Evolutionary conservation across 2,888 invertebrate genomes (phyloP).

Genomic region (Acutogordius australiensis): DNA sequence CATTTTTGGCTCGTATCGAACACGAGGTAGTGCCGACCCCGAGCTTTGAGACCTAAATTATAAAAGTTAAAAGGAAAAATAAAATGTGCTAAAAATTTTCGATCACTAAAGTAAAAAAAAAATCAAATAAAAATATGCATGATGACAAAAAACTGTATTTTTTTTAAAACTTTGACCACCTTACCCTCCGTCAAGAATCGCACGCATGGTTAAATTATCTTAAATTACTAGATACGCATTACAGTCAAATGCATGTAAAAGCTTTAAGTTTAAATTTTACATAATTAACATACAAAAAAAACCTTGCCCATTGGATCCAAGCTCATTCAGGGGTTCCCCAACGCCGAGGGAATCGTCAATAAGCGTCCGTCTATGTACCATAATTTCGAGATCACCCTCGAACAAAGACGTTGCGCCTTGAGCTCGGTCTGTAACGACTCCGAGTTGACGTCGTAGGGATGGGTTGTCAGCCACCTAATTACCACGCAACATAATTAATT

Average conservation of each 20-base stretch:
- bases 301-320: constrained; percentile 19
- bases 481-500: no score
- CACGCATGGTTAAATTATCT: no score
- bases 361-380: constrained; percentile 22
- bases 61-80: not conserved
- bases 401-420: not conserved
- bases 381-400: not conserved
- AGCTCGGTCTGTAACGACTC: not conserved
- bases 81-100: constrained; percentile 2
- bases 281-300: not conserved
- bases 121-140: not conserved
- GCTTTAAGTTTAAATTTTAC: no score
- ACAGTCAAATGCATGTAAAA: no score
- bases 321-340: constrained; percentile 23
- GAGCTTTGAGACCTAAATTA: constrained; percentile 20
- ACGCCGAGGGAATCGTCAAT: constrained; percentile 24
- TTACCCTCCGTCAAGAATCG: no score
- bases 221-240: no score
- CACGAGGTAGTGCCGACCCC: constrained; percentile 19
- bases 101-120: not conserved
- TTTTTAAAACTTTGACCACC: no score
- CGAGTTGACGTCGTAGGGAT: not conserved
- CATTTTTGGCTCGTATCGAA: constrained; percentile 19
- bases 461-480: no score
- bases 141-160: not conserved